A percentile compares a stretch with the other conserved stretches of the same genome.
Evolutionary conservation across 2,113 vertebrate genomes (phyloP).

Genomic region (Macrotus californicus): DNA sequence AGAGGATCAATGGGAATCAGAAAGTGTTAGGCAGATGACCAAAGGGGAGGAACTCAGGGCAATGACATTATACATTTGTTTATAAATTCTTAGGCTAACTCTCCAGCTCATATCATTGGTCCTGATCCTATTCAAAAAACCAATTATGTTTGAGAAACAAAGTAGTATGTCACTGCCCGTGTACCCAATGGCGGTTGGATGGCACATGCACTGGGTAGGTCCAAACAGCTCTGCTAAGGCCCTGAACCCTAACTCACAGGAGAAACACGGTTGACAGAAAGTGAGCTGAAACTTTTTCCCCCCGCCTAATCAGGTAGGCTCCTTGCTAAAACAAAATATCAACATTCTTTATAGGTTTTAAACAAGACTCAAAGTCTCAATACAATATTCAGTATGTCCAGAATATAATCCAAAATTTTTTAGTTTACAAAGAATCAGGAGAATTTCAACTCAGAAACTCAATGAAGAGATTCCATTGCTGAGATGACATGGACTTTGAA

Average conservation of each 20-base stretch:
- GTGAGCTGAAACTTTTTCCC: not conserved
- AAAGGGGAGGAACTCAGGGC: not conserved
- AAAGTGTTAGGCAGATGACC: not conserved
- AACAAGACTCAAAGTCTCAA: not conserved
- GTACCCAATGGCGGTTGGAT: not conserved
- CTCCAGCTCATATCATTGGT: not conserved
- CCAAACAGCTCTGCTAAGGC: no score
- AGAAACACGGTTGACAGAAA: not conserved
- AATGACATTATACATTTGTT: not conserved
- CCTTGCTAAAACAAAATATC: not conserved
- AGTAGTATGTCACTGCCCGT: no score
- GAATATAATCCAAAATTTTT: not conserved
- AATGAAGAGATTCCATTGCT: not conserved
- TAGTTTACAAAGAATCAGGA: not conserved
- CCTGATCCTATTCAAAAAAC: not conserved
- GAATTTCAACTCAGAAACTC: not conserved
- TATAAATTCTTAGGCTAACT: not conserved
- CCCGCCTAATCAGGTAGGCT: not conserved
- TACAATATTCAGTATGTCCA: not conserved
- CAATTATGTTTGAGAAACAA: not conserved
- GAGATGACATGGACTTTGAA: not conserved
- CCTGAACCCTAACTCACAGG: not conserved
- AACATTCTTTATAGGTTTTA: not conserved
- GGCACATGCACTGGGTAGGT: not conserved
- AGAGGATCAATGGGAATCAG: not conserved